A percentile compares a stretch with the other conserved stretches of the same genome.
Conservation (phyloP, 2,797 vertebrate species). For the Graptemys geographica region DNA sequence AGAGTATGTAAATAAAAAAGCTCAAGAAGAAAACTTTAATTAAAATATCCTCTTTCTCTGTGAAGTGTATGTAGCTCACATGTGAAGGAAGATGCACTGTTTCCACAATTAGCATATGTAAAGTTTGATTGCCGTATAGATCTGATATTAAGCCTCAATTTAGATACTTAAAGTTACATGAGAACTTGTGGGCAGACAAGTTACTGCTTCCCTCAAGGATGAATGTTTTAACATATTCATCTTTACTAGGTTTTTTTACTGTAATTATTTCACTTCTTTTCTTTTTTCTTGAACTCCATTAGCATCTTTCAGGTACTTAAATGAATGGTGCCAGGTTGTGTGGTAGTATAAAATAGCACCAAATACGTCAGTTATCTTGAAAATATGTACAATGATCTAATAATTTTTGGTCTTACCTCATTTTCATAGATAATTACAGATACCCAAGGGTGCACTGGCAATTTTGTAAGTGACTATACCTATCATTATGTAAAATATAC, state of each 20-base stretch:
- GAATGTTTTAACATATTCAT: constrained; percentile 47
- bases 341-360: background rate
- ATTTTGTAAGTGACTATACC: constrained; percentile 2
- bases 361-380: constrained; percentile 29
- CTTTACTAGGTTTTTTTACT: constrained; percentile 23
- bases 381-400: constrained; percentile 12
- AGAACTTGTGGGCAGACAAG: constrained; percentile 41
- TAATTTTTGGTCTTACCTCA: background rate
- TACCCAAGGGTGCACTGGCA: constrained; percentile 48
- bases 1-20: background rate
- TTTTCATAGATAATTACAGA: constrained; percentile 62
- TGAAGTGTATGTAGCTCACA: background rate
- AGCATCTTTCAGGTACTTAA: constrained; percentile 49
- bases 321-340: background rate
- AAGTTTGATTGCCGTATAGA: constrained; percentile 25
- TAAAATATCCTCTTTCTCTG: constrained; percentile 31
- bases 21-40: background rate
- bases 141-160: constrained; percentile 46
- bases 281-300: constrained; percentile 31
- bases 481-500: constrained; percentile 22
- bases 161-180: constrained; percentile 54
- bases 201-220: constrained; percentile 42
- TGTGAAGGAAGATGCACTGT: constrained; percentile 48
- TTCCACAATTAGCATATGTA: constrained; percentile 27
- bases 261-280: constrained; percentile 49